Conservation (phyloP, 2,113 vertebrate genomes). For the Aspidoscelis tigris region DNA sequence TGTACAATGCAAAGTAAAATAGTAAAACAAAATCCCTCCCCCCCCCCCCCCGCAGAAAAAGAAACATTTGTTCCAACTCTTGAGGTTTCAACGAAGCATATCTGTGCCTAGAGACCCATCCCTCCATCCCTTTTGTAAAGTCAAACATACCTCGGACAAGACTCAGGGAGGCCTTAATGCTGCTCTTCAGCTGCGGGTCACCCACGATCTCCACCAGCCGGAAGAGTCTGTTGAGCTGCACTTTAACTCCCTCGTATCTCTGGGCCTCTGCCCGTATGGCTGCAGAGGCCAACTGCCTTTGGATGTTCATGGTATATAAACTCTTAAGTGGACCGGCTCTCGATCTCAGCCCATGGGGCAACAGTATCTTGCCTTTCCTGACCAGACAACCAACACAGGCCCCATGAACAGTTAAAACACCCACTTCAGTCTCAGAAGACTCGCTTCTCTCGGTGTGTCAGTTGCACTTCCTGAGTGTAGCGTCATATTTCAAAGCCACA, state of each 20-base stretch:
- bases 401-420: background rate
- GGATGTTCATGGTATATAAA: conserved; percentile 72
- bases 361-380: background rate
- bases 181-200: conserved; percentile 75
- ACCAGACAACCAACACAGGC: background rate
- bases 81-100: too few relatives aligned
- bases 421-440: conserved; percentile 11
- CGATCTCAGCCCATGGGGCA: background rate
- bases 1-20: background rate
- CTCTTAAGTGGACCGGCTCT: background rate
- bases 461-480: conserved; percentile 5
- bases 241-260: conserved; percentile 77
- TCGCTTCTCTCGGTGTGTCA: conserved; percentile 9
- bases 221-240: conserved; percentile 71
- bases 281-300: conserved; percentile 74
- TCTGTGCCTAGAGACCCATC: background rate
- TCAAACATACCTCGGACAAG: conserved; percentile 79
- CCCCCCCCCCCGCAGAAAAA: background rate
- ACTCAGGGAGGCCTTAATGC: conserved; percentile 75
- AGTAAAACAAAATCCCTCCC: background rate
- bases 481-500: conserved; percentile 38
- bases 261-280: conserved; percentile 82
- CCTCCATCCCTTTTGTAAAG: background rate
- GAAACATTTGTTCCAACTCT: background rate
- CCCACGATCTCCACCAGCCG: conserved; percentile 78